These are phyloP conservation scores for Albula goreensis DNA, from an alignment of 2,113 vertebrate genomes.

Conservation along the genomic window DNA sequence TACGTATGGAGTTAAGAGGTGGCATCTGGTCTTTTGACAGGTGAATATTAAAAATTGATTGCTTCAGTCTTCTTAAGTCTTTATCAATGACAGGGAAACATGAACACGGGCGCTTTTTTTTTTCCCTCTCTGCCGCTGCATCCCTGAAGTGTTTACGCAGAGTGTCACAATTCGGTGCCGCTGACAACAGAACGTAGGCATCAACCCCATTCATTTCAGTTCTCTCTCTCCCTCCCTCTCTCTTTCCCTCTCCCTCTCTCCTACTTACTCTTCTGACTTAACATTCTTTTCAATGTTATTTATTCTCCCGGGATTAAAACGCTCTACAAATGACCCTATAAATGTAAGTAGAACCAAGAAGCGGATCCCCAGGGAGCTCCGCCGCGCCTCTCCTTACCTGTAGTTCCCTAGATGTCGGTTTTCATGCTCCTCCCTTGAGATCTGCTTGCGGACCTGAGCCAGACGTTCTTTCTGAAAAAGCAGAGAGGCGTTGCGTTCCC, in stretches of 20 bases:
- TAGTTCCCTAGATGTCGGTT: conserved; percentile 96
- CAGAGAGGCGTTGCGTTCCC: conserved; percentile 44
- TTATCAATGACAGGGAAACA: conserved; percentile 22
- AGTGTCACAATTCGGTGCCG: not conserved
- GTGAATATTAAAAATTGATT: conserved; percentile 50
- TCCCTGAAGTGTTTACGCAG: not conserved
- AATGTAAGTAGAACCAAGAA: conserved; percentile 44
- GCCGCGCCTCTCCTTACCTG: conserved; percentile 73
- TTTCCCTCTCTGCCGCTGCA: not conserved
- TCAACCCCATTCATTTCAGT: conserved; percentile 23
- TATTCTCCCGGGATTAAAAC: conserved; percentile 41
- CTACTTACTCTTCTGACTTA: conserved; percentile 31
- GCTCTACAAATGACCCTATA: conserved; percentile 46
- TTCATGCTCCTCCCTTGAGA: conserved; percentile 92
- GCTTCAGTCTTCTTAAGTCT: conserved; percentile 34
- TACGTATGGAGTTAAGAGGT: not conserved
- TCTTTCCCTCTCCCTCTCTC: conserved; percentile 21
- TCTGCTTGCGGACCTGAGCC: conserved; percentile 92
- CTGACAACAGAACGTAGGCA: not conserved
- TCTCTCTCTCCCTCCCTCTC: conserved; percentile 21
- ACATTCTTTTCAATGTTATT: conserved; percentile 26
- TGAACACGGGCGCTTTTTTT: not conserved
- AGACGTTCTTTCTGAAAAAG: conserved; percentile 90
- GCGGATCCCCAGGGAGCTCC: conserved; percentile 20
- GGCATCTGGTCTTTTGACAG: conserved; percentile 44